A percentile compares a stretch with the other conserved stretches of the same genome.
These are phyloP conservation scores for Gobionotothen gibberifrons DNA, from an alignment of 2,797 vertebrate species.

Conservation along the genomic window DNA sequence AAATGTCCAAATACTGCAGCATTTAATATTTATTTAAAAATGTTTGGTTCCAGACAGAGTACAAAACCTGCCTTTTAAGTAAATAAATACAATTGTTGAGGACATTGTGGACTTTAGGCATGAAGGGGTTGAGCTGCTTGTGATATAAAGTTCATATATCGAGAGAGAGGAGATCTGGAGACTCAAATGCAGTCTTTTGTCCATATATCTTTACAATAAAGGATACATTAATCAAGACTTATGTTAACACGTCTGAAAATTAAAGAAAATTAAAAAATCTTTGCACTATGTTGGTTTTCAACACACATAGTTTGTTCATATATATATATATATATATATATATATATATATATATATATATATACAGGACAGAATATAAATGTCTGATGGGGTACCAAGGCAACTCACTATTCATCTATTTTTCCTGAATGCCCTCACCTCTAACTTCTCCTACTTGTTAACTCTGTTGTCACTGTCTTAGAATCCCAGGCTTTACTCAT, in stretches of 20 bases:
- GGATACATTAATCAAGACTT: not conserved
- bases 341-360: not conserved
- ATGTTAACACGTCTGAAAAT: not conserved
- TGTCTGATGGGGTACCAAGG: not conserved
- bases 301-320: not conserved
- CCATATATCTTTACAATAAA: not conserved
- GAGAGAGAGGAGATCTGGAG: not conserved
- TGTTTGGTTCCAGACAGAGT: not conserved
- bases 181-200: not conserved
- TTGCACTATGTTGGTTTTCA: not conserved
- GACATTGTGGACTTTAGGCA: not conserved
- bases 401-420: not conserved
- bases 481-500: constrained; percentile 2
- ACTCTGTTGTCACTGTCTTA: not conserved
- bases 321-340: not conserved
- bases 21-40: constrained; percentile 6
- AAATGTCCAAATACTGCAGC: too few relatives aligned
- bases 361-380: constrained; percentile 4
- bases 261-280: not conserved
- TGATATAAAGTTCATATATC: too few relatives aligned
- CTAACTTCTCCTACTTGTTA: constrained; percentile 1
- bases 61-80: not conserved
- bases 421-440: not conserved
- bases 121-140: not conserved
- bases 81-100: constrained; percentile 6